phyloP scores from a whole-genome alignment of 2,113 vertebrate species.

The Cercocebus atys region DNA sequence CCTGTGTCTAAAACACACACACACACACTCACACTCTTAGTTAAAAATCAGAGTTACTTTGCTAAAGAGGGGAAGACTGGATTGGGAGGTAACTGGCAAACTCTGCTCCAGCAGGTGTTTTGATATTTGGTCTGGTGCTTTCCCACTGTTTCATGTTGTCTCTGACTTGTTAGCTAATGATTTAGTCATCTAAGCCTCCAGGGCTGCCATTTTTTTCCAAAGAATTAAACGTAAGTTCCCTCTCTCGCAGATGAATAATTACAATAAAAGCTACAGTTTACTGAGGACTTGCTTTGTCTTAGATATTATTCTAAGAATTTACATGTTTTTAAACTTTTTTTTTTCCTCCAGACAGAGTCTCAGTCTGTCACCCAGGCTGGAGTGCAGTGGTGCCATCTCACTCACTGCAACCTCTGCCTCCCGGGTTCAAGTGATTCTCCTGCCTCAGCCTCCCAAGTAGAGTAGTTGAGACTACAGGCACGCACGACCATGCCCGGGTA shows the following conservation, averaged over 20 bases:
- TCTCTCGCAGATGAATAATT: conserved; percentile 9
- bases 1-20: no score
- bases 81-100: background rate
- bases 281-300: background rate
- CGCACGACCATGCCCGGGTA: fast-evolving
- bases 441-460: background rate
- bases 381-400: no score
- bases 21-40: no score
- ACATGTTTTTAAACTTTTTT: background rate
- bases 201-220: conserved; percentile 20
- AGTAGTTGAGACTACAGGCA: no score
- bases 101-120: background rate
- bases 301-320: conserved; percentile 20
- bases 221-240: background rate
- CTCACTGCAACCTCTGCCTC: no score
- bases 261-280: background rate
- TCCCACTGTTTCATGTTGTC: background rate
- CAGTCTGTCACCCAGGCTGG: no score
- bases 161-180: conserved; percentile 23
- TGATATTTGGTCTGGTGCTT: background rate
- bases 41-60: conserved; percentile 24
- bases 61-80: background rate
- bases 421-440: no score
- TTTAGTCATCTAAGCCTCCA: background rate
- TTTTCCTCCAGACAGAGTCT: no score